phyloP scores from a whole-genome alignment of 2,888 invertebrate species.

The Galerucella pusilla region DNA sequence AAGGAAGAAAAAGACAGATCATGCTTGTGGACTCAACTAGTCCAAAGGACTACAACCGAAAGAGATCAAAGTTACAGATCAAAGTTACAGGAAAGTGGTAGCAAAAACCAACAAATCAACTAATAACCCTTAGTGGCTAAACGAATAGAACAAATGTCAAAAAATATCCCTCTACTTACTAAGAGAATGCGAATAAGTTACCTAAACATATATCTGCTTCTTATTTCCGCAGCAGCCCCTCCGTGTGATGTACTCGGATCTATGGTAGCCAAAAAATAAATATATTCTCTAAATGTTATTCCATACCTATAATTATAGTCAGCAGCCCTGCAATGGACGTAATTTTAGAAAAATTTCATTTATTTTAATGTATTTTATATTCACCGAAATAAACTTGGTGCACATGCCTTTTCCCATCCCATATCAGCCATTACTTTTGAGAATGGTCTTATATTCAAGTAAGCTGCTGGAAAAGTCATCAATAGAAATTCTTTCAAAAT shows the following conservation, averaged over 20 bases:
- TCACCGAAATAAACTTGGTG: conserved; percentile 67
- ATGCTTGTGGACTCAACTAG: too few species aligned
- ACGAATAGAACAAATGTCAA: too few species aligned
- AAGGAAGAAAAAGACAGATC: too few species aligned
- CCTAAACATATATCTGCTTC: conserved; percentile 76
- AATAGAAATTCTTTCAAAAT: conserved; percentile 70
- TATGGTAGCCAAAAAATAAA: conserved; percentile 73
- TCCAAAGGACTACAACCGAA: too few species aligned
- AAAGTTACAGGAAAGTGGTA: too few species aligned
- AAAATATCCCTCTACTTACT: too few species aligned
- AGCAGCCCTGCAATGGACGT: conserved; percentile 66
- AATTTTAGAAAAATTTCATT: neutral
- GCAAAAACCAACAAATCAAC: too few species aligned
- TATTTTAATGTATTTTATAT: conserved; percentile 10
- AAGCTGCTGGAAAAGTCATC: conserved; percentile 69
- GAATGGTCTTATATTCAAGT: conserved; percentile 70
- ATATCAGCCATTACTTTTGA: conserved; percentile 68
- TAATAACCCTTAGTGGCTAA: too few species aligned
- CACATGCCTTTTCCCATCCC: conserved; percentile 68
- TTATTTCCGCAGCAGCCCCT: conserved; percentile 74
- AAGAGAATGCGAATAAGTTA: conserved; percentile 26
- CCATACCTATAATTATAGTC: conserved; percentile 68
- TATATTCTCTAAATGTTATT: conserved; percentile 69
- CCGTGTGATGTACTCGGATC: conserved; percentile 75
- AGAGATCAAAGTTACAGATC: too few species aligned